Conservation (phyloP, 2,113 vertebrate genomes). For the Cavia aperea region DNA sequence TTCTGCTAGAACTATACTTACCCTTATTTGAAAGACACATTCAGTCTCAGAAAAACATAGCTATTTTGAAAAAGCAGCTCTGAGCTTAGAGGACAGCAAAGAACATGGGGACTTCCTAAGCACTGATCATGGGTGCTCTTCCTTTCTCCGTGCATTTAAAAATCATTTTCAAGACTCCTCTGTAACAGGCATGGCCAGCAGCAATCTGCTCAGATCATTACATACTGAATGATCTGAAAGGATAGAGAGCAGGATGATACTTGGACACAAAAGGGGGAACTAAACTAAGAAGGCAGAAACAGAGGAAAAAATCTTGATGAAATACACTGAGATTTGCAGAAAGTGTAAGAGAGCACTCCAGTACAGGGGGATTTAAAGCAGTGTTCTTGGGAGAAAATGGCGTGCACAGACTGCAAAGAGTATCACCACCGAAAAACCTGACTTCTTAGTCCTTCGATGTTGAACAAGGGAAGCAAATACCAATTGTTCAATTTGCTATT, state of each 20-base stretch:
- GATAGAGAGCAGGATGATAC: background rate
- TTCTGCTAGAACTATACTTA: background rate
- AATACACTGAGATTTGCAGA: background rate
- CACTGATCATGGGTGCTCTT: background rate
- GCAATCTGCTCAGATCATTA: background rate
- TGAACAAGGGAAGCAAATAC: background rate
- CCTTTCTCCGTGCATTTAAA: background rate
- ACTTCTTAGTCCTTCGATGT: background rate
- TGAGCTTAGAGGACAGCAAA: background rate
- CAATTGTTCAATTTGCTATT: too few relatives aligned
- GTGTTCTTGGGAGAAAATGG: background rate
- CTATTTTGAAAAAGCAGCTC: background rate
- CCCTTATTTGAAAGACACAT: background rate
- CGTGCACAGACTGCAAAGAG: rapidly evolving
- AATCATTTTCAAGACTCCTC: background rate
- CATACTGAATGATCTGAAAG: background rate
- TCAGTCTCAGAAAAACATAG: background rate
- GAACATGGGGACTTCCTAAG: background rate
- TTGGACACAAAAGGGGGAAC: background rate
- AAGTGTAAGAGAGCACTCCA: background rate
- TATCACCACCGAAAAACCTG: background rate
- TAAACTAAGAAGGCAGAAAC: background rate
- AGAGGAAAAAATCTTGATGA: background rate
- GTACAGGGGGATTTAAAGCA: background rate
- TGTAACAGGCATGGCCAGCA: background rate